Evolutionary conservation across 2,797 vertebrate genomes (phyloP), one percentile per base, ranked within the genome.

Genomic region (Pangasius krempfi): DNA sequence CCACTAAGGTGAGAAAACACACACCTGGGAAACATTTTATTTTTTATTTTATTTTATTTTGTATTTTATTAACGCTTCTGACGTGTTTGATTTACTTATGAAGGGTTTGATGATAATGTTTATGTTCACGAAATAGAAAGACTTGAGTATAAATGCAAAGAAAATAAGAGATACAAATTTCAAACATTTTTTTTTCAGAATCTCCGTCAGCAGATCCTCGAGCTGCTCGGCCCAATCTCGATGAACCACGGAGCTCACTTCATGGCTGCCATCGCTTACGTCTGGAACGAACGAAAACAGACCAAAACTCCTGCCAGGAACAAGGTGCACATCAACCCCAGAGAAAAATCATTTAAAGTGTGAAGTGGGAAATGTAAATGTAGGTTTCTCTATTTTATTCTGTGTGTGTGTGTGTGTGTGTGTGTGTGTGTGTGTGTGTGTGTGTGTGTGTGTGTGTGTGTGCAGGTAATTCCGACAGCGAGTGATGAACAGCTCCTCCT

Each of bases 171-270:
- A 14, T 16, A 30, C 27, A 30, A 16, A 16, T 56, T 9, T 10
- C 1, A 1, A 40, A 40, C 30, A 50, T 82, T 4, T 70, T 64
- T 73, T 72, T 12, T 44, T 40, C 93, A 99, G 98, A 99, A 98
- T 92, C 95, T 99, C 89, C 97, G 98, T 76, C 99, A 99, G 91
- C 98, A 99, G 94, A 99, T 99, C 89, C 95, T 99, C 2, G 98
- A 99, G 93, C 96, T 99, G 68, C 91, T 99, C 87, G 98, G 99
- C 22, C 99, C 99, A 10, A 99, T 99, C 94, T 99, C 98, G 91
- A 99, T 99, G 98, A 99, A 99, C 95, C 99, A 99, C 0, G 98
- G 98, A 0, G 97, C 98, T 91, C 98, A 99, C 91, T 99, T 99
- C 93, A 99, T 99, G 99, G 99, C 98, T 91, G 98, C 99, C n/a